These are phyloP conservation scores for Notarius quadriscutis DNA, from an alignment of 2,113 vertebrate species.

Conservation along the genomic window DNA sequence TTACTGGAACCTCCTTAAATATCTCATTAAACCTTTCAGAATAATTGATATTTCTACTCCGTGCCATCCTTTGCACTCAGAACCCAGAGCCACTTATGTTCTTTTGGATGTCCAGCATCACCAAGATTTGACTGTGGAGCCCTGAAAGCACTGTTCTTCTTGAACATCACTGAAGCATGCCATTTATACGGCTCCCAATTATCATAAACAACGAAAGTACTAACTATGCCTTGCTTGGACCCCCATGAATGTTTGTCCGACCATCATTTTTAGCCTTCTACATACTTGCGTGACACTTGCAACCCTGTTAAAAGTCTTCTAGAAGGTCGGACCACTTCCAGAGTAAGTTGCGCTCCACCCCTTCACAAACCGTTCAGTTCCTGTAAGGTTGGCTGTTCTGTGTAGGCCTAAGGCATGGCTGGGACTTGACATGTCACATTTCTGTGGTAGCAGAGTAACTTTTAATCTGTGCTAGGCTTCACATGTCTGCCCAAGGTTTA, in stretches of 20 bases:
- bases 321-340: background rate
- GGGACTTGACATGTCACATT: background rate
- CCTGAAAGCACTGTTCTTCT: background rate
- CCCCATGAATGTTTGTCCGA: background rate
- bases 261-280: background rate
- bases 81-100: background rate
- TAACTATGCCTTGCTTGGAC: background rate
- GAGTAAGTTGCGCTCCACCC: background rate
- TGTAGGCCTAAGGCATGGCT: too few relatives aligned
- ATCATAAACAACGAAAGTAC: background rate
- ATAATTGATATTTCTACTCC: background rate
- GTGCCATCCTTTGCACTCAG: background rate
- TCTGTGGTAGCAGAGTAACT: background rate
- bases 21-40: background rate
- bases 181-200: background rate
- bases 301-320: background rate
- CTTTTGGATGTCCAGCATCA: background rate
- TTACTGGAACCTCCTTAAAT: background rate
- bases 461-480: background rate
- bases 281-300: background rate
- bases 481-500: background rate
- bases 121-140: background rate
- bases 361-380: background rate
- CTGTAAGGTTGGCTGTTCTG: background rate
- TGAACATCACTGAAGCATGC: background rate